A percentile compares a stretch with the other conserved stretches of the same genome.
Conservation (phyloP, 2,113 vertebrate genomes). For the Dipodomys stephensi region DNA sequence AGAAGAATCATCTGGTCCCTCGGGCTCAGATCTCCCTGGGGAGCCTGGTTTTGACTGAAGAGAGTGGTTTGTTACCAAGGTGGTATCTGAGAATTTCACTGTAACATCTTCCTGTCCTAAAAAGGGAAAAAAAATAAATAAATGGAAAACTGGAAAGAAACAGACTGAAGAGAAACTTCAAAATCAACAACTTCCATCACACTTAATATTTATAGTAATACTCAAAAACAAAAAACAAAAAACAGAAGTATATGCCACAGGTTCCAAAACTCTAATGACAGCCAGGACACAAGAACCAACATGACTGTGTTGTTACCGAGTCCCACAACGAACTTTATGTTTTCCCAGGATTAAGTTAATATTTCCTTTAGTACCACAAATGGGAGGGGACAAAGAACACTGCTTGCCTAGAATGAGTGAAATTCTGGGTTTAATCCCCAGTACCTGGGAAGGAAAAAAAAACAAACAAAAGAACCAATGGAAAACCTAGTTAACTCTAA, state of each 20-base stretch:
- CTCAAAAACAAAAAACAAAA: neutral
- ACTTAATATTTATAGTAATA: neutral
- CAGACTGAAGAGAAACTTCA: neutral
- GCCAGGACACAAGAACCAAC: constrained; percentile 5
- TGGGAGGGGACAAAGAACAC: neutral
- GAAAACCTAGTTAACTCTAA: neutral
- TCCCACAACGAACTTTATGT: neutral
- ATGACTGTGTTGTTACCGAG: neutral
- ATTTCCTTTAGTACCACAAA: constrained; percentile 19
- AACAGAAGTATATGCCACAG: neutral
- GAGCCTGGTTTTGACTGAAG: neutral
- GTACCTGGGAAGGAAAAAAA: too few species aligned
- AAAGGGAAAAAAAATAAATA: neutral
- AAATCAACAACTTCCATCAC: neutral
- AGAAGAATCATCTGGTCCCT: neutral
- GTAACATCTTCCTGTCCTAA: constrained; percentile 62
- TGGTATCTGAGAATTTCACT: neutral
- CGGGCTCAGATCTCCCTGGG: neutral
- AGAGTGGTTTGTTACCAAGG: neutral
- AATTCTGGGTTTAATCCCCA: too few species aligned
- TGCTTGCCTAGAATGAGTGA: too few species aligned
- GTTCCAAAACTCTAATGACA: constrained; percentile 9
- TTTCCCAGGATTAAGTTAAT: constrained; percentile 39
- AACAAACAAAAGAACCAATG: too few species aligned
- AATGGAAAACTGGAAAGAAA: neutral